These are phyloP conservation scores for Pelvicachromis taeniatus DNA, from an alignment of 2,113 vertebrate species.

Conservation along the genomic window DNA sequence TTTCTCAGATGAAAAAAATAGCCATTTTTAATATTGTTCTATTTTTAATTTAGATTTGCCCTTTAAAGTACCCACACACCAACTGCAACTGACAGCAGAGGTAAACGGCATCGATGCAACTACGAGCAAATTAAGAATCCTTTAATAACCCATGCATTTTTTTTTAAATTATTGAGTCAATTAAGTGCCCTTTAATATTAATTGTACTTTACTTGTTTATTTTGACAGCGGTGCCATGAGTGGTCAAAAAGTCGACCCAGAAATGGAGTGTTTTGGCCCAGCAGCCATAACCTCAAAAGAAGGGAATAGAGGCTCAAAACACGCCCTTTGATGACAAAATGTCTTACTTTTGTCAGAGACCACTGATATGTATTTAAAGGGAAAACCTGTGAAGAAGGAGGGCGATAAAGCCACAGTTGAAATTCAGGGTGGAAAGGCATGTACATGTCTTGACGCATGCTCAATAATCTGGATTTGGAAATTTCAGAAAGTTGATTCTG, in stretches of 20 bases:
- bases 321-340: conserved; percentile 86
- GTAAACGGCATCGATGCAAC: not conserved
- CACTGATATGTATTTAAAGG: conserved; percentile 81
- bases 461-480: not conserved
- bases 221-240: conserved; percentile 71
- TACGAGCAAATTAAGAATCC: not conserved
- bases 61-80: conserved; percentile 3
- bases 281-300: conserved; percentile 80
- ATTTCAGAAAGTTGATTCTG: not conserved
- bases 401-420: conserved; percentile 80
- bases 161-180: not conserved
- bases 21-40: not conserved
- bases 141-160: not conserved
- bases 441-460: not conserved
- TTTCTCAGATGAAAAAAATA: not conserved
- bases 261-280: conserved; percentile 82
- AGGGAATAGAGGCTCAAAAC: conserved; percentile 79
- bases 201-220: not conserved
- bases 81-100: conserved; percentile 17
- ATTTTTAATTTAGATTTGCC: not conserved
- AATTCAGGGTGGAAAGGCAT: conserved; percentile 69
- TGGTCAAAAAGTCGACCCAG: conserved; percentile 44
- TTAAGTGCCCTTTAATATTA: not conserved
- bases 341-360: conserved; percentile 73
- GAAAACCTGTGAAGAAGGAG: conserved; percentile 74